Conservation (phyloP, 2,797 vertebrate species). For the Myripristis jacobus region DNA sequence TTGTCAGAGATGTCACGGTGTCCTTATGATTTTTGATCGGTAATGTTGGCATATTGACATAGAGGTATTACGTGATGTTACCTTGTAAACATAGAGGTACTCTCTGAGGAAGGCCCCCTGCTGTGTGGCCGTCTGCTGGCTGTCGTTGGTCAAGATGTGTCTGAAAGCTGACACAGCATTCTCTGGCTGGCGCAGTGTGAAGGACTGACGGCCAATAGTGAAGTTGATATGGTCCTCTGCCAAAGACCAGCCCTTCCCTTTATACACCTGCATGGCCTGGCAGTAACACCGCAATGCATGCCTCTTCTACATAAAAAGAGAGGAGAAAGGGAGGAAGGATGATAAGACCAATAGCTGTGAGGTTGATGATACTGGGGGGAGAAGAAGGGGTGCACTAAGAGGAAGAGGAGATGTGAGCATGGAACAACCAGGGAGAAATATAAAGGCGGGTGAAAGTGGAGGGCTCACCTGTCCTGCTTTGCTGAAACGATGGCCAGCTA, state of each 20-base stretch:
- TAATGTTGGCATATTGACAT: background rate
- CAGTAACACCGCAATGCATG: conserved; percentile 97
- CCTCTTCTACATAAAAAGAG: conserved; percentile 82
- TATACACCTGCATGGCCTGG: conserved; percentile 99
- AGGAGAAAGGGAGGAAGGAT: conserved; percentile 41
- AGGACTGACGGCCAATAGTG: conserved; percentile 97
- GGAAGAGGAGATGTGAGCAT: background rate
- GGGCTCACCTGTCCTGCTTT: conserved; percentile 95
- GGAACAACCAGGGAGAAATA: background rate
- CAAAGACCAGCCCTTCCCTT: conserved; percentile 95
- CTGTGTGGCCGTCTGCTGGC: conserved; percentile 93
- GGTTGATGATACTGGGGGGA: background rate
- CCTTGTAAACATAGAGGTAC: conserved; percentile 97
- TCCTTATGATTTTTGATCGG: no score
- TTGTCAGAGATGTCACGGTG: no score
- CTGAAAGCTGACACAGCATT: conserved; percentile 93
- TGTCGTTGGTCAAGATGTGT: conserved; percentile 96
- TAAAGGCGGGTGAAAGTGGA: background rate
- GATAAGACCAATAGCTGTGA: background rate
- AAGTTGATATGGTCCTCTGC: conserved; percentile 99
- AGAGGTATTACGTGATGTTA: conserved; percentile 51
- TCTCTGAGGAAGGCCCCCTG: conserved; percentile 96
- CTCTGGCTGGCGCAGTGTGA: conserved; percentile 91
- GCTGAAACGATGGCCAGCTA: conserved; percentile 97
- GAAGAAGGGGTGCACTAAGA: background rate